Base-by-base conservation (phyloP, 2,797 vertebrate species). In the Leuciscus waleckii region DNA sequence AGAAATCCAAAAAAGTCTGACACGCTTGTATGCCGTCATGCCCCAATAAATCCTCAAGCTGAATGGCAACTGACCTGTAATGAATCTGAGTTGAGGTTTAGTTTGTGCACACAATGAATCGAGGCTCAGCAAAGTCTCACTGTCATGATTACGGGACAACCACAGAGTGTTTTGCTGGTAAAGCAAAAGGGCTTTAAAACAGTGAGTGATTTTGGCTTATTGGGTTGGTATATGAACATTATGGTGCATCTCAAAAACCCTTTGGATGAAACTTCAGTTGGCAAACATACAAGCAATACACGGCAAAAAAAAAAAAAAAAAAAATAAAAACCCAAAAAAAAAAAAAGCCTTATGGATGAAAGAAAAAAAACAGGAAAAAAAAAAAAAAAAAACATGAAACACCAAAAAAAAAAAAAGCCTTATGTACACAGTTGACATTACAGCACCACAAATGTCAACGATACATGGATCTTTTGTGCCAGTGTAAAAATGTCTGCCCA, bases 361-460 rank as follows among this genome's bases (percentile, higher is more conserved):
- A n/a, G n/a, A n/a, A n/a, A n/a, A n/a, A n/a, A n/a, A n/a, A n/a
- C n/a, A n/a, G n/a, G n/a, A 83, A 78, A 82, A 35, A 35, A 83
- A 56, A 70, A 16, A 87, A 83, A 78, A 82, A 35, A 35, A 83
- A 65, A 74, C 21, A 87, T n/a, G 0, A 46, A 79, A 80, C 26
- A 73, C 16, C n/a, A 78, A 63, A 79, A 86, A 21, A 58, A 29
- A 29, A 86, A 21, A 58, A 43, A 76, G 65, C 39, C 81, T 79
- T 82, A 91, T 89, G 85, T 86, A 91, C 89, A 85, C 41, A 87
- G 89, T 74, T 76, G 92, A 90, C 92, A 88, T 88, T 91, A 92
- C 88, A 92, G 90, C 92, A 90, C 89, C 88, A 87, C 86, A 92
- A 84, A 82, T 56, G 82, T 81, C 83, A 91, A 86, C 73, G 69